Base-by-base conservation (phyloP, 2,113 vertebrate genomes). In the Esox niger region DNA sequence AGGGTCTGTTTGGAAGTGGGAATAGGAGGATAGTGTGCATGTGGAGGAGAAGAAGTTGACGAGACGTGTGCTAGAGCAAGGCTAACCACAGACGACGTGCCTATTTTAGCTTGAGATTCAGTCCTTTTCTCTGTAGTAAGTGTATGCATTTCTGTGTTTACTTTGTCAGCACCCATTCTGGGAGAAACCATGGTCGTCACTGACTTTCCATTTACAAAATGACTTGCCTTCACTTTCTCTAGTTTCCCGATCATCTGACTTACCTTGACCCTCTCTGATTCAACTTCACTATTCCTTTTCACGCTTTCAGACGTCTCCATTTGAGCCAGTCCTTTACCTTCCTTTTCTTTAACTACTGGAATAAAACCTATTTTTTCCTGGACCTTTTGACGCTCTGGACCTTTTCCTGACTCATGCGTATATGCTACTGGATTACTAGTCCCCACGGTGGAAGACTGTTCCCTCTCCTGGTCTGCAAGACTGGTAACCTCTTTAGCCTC, bases 1-100 rank as follows among this genome's bases (percentile, higher is more conserved):
- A 77, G 70, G 29, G 4, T 54, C 77, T 89, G 93, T 79, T 87
- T 93, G 4, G 58, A 61, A 0, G 89, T 91, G 0, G 92, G 91
- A 0, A 91, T 90, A 1, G 92, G 92, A 0, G 93, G 92, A 4
- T 85, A 90, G 59, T 94, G 91, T 32, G 89, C 79, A 0, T 91
- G 90, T 0, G 90, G 90, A 0, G 93, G 91, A 0, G 93, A 94
- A 0, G 93, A 90, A 1, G 89, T 88, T 0, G 93, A 90, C 8
- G 93, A 91, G 62, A 74, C 54, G 1, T 21, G 76, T 11, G 17
- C 55, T 71, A 75, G 68, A 66, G 72, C 74, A 78, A 76, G 67
- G 52, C 62, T 26, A 43, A 31, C 26, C 32, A 33, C 29, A 52
- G 79, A 21, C 66, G 73, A 27, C 0, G 17, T 57, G 23, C 75